Evolutionary conservation across 1,140 invertebrate genomes (phyloP).

Genomic region (Drosophila lowei): DNA sequence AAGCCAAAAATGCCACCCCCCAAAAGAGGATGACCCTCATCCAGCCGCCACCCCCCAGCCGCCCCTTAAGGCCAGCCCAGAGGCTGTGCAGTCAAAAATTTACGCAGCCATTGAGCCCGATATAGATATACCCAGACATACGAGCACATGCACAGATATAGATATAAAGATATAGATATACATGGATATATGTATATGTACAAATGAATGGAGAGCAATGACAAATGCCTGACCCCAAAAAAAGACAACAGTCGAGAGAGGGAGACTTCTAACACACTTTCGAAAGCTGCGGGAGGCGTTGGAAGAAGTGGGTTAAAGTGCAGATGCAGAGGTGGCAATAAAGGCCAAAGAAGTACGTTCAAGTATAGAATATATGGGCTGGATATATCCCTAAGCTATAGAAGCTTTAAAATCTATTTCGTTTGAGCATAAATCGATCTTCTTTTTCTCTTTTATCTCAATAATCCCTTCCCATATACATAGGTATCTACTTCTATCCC

Average conservation of each 20-base stretch:
- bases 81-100: constrained; percentile 69
- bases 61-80: constrained; percentile 41
- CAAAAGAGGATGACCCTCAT: constrained; percentile 46
- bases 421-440: neutral
- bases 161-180: constrained; percentile 15
- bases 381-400: too few species aligned
- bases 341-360: too few species aligned
- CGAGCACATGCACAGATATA: neutral
- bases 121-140: constrained; percentile 10
- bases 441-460: neutral
- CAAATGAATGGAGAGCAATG: constrained; percentile 22
- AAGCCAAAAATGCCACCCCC: constrained; percentile 50
- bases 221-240: constrained; percentile 45
- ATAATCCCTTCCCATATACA: too few species aligned
- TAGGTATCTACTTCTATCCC: too few species aligned
- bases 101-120: constrained; percentile 76
- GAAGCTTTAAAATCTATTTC: neutral
- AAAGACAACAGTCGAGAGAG: neutral
- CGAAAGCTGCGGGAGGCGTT: neutral
- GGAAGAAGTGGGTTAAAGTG: neutral
- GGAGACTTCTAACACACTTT: constrained; percentile 17
- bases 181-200: neutral
- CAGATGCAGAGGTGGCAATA: neutral
- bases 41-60: constrained; percentile 4
- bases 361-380: too few species aligned